Evolutionary conservation across 2,113 vertebrate species (phyloP).

Genomic region (Vidua chalybeata): DNA sequence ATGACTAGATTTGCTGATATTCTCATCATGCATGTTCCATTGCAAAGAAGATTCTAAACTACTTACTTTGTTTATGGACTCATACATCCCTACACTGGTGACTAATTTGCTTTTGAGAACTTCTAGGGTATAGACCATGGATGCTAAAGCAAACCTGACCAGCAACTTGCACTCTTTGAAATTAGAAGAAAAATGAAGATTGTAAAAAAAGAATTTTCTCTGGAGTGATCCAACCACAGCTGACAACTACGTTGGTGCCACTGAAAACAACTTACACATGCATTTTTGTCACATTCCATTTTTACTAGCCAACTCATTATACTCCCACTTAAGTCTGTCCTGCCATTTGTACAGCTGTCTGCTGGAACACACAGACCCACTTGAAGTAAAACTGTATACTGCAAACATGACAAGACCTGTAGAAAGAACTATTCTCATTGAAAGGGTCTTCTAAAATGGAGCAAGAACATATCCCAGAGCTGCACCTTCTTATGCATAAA

Average conservation of each 20-base stretch:
- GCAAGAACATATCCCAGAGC: neutral
- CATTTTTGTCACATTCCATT: slow-evolving; percentile 48
- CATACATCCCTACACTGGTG: neutral
- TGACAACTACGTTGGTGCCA: neutral
- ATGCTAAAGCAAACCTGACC: neutral
- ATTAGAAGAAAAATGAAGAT: neutral
- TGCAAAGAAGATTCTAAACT: neutral
- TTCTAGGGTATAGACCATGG: neutral
- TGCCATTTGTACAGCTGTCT: neutral
- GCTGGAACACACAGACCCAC: neutral
- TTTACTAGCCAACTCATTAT: slow-evolving; percentile 15
- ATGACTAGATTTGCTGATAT: neutral
- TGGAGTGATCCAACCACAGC: neutral
- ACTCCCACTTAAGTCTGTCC: slow-evolving; percentile 24
- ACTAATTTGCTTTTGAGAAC: neutral
- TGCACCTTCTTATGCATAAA: neutral
- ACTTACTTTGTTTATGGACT: neutral
- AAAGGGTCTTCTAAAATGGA: neutral
- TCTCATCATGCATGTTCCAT: neutral
- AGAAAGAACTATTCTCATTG: neutral
- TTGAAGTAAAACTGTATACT: neutral
- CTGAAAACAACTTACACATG: slow-evolving; percentile 1
- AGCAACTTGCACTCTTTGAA: neutral
- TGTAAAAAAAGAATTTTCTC: neutral
- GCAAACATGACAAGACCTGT: neutral